Base-by-base conservation (phyloP, 2,113 vertebrate genomes). In the Dicerorhinus sumatrensis region DNA sequence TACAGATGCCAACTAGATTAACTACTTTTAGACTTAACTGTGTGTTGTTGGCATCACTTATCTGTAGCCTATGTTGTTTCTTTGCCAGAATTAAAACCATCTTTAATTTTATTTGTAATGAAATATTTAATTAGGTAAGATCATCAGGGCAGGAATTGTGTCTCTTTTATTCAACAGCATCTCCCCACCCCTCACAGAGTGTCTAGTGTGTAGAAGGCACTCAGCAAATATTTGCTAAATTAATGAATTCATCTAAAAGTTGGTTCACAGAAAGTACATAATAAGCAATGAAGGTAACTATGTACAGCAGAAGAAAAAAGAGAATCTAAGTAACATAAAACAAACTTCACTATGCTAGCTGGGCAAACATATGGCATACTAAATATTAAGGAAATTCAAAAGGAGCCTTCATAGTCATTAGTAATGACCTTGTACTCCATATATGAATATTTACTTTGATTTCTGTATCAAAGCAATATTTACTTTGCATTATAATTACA, bases 381-480 rank as follows among this genome's bases (percentile, higher is more conserved):
- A 79, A 89, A 89, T 87, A 83, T 82, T 89, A 97, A 86, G 21
- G 18, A 94, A 69, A 76, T 85, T 87, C 42, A 46, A 97, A 88
- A 70, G 2, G 31, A 91, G 3, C 1, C 33, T 84, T 88, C 51
- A 56, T 5, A 36, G 60, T 58, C 42, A 91, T 72, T 51, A 84
- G 51, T 70, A 72, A 93, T 65, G 54, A 70, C 16, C 10, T 58
- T 87, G 4, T n/a, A 46, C 8, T 92, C 31, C 33, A 89, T 36
- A 72, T 70, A 33, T 39, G 62, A 96, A 58, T 73, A 86, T 46
- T 63, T 33, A 67, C 48, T 10, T 54, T 58, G 46, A 20, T 79
- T 84, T 90, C 42, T 70, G 6, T 42, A 87, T 62, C 36, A 94
- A 96, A 89, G 33, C 36, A 95, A 91, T 91, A 77, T 60, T 77